A percentile compares a stretch with the other conserved stretches of the same genome.
Conservation (phyloP, 2,797 vertebrate species). For the Schizopygopsis malacanthus region DNA sequence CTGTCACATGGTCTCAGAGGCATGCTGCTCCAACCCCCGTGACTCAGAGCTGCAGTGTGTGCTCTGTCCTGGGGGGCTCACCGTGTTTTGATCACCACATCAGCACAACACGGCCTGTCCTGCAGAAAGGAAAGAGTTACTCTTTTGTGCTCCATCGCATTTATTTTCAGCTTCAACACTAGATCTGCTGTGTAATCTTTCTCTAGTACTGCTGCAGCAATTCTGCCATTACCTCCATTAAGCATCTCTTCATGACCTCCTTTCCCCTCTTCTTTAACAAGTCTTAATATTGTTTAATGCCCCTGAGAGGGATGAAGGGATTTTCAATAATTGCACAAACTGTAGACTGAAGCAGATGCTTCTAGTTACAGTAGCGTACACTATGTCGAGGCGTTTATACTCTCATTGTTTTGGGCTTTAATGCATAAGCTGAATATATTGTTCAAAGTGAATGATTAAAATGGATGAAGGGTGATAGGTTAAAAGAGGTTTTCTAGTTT, state of each 20-base stretch:
- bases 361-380: not conserved
- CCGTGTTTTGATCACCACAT: constrained; percentile 19
- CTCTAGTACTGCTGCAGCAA: constrained; percentile 34
- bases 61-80: constrained; percentile 18
- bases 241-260: constrained; percentile 37
- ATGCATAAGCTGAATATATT: not conserved
- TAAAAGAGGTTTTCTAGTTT: not conserved
- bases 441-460: not conserved
- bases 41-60: constrained; percentile 35
- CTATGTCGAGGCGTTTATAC: not conserved
- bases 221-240: constrained; percentile 36
- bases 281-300: constrained; percentile 44
- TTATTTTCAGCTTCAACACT: constrained; percentile 40
- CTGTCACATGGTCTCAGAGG: constrained; percentile 38
- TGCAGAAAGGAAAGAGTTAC: constrained; percentile 27
- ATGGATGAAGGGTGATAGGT: not conserved
- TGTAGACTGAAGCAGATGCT: constrained; percentile 17
- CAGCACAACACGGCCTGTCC: not conserved
- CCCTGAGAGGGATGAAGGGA: constrained; percentile 30
- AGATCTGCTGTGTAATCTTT: constrained; percentile 47
- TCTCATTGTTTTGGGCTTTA: not conserved
- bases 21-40: constrained; percentile 6
- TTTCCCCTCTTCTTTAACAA: constrained; percentile 30
- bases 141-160: constrained; percentile 37
- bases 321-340: constrained; percentile 35